Evolutionary conservation across 1,140 invertebrate genomes (phyloP).

Genomic region (Microplitis demolitor): DNA sequence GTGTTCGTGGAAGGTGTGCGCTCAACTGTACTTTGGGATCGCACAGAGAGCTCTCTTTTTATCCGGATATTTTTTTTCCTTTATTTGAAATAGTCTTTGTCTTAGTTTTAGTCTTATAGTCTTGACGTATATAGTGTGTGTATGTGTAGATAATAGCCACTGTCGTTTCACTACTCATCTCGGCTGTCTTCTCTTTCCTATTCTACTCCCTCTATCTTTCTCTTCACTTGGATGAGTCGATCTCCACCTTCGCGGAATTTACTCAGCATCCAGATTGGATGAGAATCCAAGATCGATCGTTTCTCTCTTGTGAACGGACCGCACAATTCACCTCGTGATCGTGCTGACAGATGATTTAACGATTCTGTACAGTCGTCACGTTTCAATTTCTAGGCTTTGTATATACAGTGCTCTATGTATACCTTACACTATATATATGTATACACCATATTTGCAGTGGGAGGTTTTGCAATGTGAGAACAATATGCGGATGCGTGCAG

Average conservation of each 20-base stretch:
- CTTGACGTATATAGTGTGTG: not conserved
- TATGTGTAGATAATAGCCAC: slow-evolving; percentile 8
- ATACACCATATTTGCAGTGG: no score
- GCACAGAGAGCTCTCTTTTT: not conserved
- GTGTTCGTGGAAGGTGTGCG: not conserved
- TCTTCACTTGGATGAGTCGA: not conserved
- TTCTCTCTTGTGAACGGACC: slow-evolving; percentile 13
- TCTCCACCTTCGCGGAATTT: slow-evolving; percentile 25
- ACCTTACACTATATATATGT: no score
- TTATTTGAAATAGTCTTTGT: not conserved
- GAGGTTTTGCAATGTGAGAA: no score
- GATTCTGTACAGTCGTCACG: slow-evolving; percentile 10
- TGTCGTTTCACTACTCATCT: slow-evolving; percentile 2
- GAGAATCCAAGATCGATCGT: slow-evolving; percentile 11
- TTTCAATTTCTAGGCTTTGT: not conserved
- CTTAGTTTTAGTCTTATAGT: not conserved
- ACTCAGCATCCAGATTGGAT: slow-evolving; percentile 2
- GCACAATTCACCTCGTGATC: slow-evolving; percentile 7
- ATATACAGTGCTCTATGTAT: no score
- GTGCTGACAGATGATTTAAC: slow-evolving; percentile 21
- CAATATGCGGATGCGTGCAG: no score
- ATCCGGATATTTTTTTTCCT: not conserved
- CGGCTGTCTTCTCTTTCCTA: slow-evolving; percentile 17
- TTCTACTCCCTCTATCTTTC: slow-evolving; percentile 17
- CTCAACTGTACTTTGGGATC: not conserved